Base-by-base conservation (phyloP, 2,113 vertebrate species). In the Pardalotus punctatus region DNA sequence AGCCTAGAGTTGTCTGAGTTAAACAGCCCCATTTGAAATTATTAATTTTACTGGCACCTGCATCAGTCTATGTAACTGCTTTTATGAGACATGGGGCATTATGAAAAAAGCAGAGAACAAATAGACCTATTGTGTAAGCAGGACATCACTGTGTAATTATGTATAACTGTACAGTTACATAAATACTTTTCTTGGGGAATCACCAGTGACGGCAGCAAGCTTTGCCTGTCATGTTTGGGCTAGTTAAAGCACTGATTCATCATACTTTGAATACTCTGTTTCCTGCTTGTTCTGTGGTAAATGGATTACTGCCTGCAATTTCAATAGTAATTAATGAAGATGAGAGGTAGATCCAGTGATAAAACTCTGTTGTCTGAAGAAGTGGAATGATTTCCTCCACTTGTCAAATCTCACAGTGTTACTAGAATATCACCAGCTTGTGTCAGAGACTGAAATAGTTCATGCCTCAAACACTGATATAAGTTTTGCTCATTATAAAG, bases 101-200 rank as follows among this genome's bases (percentile, higher is more conserved):
- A 24, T 58, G 50, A 69, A 61, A 81, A 94, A 35, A 0, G 2
- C 35, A 69, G 21, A 27, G 88, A 77, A 86, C 40, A 74, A 83
- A 42, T 6, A 40, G 29, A 79, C 22, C 14, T 74, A 27, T 24
- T 16, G 12, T 28, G 14, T 88, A 70, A 67, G 83, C 42, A 94
- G 89, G 57, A 56, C 86, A 58, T 85, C 82, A 35, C 56, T 84
- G 36, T 88, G 3, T 86, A 53, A 90, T 96, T 82, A 81, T 70
- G 51, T 53, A 57, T 94, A 94, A 70, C 92, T 95, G 69, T 62
- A 80, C 91, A 80, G 93, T 95, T 96, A 88, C 90, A 64, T 88
- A 86, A 96, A 81, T 81, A 86, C 71, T 97, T 88, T 97, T 94
- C 56, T 86, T 79, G 61, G 80, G 95, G 92, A 96, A 88, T 93